Percentiles rank a stretch among this genome's conserved stretches.
phyloP scores from a whole-genome alignment of 2,113 vertebrate genomes.

The Rhodinocichla rosea region DNA sequence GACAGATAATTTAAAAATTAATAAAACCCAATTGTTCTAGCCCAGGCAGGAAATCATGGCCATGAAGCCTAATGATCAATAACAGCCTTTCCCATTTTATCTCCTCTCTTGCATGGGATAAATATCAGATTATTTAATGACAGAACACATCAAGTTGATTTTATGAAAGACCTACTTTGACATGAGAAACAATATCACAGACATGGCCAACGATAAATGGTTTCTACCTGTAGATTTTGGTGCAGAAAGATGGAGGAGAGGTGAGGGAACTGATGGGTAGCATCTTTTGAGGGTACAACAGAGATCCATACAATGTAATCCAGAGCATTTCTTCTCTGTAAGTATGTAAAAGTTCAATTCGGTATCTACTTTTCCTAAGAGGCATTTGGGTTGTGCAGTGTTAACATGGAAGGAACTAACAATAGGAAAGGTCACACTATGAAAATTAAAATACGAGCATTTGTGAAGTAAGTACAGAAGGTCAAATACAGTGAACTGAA shows the following conservation, averaged over 20 bases:
- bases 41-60: background rate
- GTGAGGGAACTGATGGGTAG: background rate
- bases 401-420: background rate
- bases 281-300: background rate
- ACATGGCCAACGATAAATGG: background rate
- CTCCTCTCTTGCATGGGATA: background rate
- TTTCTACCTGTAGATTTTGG: background rate
- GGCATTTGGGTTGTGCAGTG: background rate
- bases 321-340: background rate
- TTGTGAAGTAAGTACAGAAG: background rate
- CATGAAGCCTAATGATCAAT: background rate
- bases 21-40: background rate
- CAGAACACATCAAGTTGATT: background rate
- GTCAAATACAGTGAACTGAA: slow-evolving; percentile 8
- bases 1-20: background rate
- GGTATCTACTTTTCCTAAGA: background rate
- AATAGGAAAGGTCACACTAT: slow-evolving; percentile 23
- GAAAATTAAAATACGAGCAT: slow-evolving; percentile 1
- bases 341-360: background rate
- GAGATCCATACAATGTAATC: background rate
- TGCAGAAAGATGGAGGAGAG: background rate
- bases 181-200: background rate
- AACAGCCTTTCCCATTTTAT: background rate
- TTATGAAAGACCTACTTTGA: background rate
- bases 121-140: background rate